These are phyloP conservation scores for Psittacula cyanocephala DNA, from an alignment of 2,113 vertebrate species.

Conservation along the genomic window DNA sequence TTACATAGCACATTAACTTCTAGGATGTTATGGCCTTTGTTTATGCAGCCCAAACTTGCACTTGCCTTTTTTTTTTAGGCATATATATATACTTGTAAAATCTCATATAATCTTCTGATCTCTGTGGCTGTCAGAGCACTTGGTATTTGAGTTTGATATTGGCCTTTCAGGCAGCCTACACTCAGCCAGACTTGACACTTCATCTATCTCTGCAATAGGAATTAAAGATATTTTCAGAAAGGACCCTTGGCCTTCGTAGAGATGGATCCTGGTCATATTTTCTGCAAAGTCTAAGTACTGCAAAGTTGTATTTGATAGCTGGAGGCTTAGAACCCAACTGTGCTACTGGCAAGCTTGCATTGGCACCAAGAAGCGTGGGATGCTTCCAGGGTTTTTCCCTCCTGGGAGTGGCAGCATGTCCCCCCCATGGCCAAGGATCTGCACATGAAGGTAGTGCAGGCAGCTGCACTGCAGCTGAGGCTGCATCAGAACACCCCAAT, in stretches of 20 bases:
- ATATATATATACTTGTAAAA: not conserved
- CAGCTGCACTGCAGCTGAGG: not conserved
- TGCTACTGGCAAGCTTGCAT: not conserved
- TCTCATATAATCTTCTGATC: not conserved
- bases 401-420: not conserved
- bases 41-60: not conserved
- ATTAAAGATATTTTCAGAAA: not conserved
- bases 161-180: not conserved
- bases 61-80: not conserved
- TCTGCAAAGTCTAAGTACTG: not conserved
- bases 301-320: not conserved
- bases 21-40: not conserved
- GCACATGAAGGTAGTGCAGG: rapidly evolving
- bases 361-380: not conserved
- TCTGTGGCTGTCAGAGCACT: not conserved
- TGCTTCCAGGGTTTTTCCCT: not conserved
- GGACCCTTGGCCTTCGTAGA: not conserved
- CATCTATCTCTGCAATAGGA: rapidly evolving
- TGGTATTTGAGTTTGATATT: not conserved
- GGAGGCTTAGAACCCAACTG: not conserved
- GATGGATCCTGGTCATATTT: not conserved
- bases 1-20: not conserved
- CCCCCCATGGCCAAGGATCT: rapidly evolving
- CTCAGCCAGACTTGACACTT: not conserved
- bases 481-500: rapidly evolving